Conservation (phyloP, 2,797 vertebrate genomes). For the Aeoliscus strigatus region DNA sequence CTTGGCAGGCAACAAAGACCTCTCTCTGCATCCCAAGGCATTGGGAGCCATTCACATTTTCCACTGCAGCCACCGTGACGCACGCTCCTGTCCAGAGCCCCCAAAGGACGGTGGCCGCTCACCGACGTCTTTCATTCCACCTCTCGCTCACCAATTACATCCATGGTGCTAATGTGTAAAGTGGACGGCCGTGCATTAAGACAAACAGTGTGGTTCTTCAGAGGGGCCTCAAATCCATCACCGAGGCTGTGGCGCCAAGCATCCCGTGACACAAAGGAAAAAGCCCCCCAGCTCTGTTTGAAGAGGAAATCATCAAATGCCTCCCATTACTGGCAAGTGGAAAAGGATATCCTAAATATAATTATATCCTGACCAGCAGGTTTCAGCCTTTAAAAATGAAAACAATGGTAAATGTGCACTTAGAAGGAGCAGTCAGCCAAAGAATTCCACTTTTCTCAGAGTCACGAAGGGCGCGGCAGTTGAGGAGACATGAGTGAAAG, state of each 20-base stretch:
- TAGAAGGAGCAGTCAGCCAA: slow-evolving; percentile 20
- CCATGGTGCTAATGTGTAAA: slow-evolving; percentile 57
- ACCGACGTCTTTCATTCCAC: slow-evolving; percentile 26
- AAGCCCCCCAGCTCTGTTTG: slow-evolving; percentile 18
- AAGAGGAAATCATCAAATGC: slow-evolving; percentile 37
- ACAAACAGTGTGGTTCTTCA: slow-evolving; percentile 51
- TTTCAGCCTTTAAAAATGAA: slow-evolving; percentile 49
- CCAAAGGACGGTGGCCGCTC: too few relatives aligned
- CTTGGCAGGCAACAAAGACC: slow-evolving; percentile 37
- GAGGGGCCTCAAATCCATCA: slow-evolving; percentile 51
- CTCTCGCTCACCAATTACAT: slow-evolving; percentile 51
- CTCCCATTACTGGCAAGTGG: slow-evolving; percentile 47
- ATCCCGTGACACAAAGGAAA: slow-evolving; percentile 33
- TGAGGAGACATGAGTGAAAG: slow-evolving; percentile 20
- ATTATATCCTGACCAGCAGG: slow-evolving; percentile 52
- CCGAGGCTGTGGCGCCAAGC: slow-evolving; percentile 13
- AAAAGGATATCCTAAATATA: slow-evolving; percentile 55
- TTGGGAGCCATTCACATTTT: slow-evolving; percentile 52
- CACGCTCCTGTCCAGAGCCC: slow-evolving; percentile 19
- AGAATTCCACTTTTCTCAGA: slow-evolving; percentile 26
- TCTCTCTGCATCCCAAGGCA: slow-evolving; percentile 31
- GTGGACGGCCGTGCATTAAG: slow-evolving; percentile 43
- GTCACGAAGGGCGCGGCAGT: slow-evolving; percentile 27
- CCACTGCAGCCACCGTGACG: slow-evolving; percentile 45
- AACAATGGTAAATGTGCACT: slow-evolving; percentile 47